Evolutionary conservation across 1,140 invertebrate genomes (phyloP), one percentile per base, ranked within the genome.

Genomic region (Euglossa dilemma): DNA sequence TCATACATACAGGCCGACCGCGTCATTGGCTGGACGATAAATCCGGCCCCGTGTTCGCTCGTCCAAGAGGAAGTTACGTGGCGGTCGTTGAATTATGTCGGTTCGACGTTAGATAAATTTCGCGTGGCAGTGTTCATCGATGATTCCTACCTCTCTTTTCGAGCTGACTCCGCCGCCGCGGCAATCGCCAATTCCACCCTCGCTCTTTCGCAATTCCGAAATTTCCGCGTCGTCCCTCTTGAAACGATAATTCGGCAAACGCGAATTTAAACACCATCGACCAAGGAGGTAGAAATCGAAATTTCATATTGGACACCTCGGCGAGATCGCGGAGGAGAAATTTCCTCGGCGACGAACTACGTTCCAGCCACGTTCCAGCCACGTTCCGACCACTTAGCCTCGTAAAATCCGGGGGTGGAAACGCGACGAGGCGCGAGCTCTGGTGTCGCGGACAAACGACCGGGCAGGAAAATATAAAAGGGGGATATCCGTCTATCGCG

Each of bases 21-120:
- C 76, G 69, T 71, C 69, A 80, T 80, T 80, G 76, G 76, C n/a
- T 50, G 36, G 28, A 59, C 82, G 82, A 84, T 72, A 84, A 84
- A 80, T 84, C 45, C 77, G 45, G 11, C 61, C 28, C 63, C 74
- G 47, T 76, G 77, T 45, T 84, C 76, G 76, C 36, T 72, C 82
- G 67, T 56, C 16, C 76, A 75, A 76, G 72, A 64, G 72, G 63
- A 75, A 75, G 80, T 67, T 76, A 56, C 71, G 43, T 18, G 59
- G 36, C 67, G 43, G 20, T 18, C 18, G 71, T 50, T 66, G 79
- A 74, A 81, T 81, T 66, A 63, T 50, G 71, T 81, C 43, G 71
- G 43, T 43, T 52, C n/a, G 71, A 43, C 59, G 79, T 54, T 66
- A 66, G 61, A 47, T 67, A 54, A 66, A 61, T 80, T 80, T n/a